A percentile compares a stretch with the other conserved stretches of the same genome.
phyloP scores from a whole-genome alignment of 2,113 vertebrate genomes.

The Onychostoma macrolepis region DNA sequence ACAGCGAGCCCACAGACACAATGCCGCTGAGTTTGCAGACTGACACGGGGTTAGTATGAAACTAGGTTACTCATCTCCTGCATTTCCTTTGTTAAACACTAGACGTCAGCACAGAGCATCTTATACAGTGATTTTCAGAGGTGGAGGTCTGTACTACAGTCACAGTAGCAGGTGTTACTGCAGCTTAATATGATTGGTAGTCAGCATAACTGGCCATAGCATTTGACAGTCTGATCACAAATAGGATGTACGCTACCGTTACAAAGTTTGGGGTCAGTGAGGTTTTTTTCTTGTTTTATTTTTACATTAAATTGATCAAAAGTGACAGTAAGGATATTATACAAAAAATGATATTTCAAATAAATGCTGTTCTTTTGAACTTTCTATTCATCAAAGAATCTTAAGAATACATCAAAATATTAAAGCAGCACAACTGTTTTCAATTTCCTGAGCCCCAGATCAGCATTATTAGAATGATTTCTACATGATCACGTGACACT shows the following conservation, averaged over 20 bases:
- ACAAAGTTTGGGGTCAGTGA: neutral
- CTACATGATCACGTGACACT: neutral
- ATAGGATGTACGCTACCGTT: neutral
- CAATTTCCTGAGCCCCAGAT: neutral
- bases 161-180: neutral
- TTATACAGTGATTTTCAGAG: neutral
- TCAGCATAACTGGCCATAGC: neutral
- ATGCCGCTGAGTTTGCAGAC: constrained; percentile 68
- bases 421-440: neutral
- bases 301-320: neutral
- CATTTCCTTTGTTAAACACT: constrained; percentile 23
- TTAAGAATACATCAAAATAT: neutral
- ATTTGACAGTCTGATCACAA: neutral
- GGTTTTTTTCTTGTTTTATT: neutral
- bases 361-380: neutral
- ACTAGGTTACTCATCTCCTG: constrained; percentile 63
- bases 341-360: neutral
- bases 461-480: neutral
- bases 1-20: constrained; percentile 59
- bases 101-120: neutral
- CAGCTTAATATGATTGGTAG: neutral
- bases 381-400: neutral
- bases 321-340: neutral
- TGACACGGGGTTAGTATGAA: constrained; percentile 72
- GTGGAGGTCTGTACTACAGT: neutral